Percentiles rank a stretch among this genome's conserved stretches.
Evolutionary conservation across 2,888 invertebrate species (phyloP).

Genomic region (Ischnura elegans): DNA sequence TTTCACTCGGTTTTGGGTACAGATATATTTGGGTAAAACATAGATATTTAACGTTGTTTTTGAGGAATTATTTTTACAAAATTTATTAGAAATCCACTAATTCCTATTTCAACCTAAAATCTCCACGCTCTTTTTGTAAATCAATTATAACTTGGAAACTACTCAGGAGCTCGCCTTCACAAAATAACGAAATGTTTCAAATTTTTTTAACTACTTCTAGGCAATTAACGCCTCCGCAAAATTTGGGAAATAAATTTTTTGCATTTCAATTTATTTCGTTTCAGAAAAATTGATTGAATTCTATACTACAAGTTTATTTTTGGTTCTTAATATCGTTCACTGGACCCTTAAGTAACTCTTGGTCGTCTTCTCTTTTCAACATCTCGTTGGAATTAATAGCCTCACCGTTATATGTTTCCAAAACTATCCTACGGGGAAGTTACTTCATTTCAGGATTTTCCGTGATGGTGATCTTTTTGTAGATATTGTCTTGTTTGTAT

Average conservation of each 20-base stretch:
- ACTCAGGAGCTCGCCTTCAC: neutral
- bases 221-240: neutral
- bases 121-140: neutral
- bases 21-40: no score
- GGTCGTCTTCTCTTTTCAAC: no score
- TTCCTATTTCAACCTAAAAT: neutral
- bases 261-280: no score
- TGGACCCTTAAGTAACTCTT: neutral
- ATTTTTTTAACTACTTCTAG: neutral
- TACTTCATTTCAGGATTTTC: no score
- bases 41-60: no score
- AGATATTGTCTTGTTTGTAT: no score
- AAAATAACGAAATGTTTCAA: neutral
- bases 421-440: no score
- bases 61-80: no score
- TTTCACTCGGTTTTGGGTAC: no score
- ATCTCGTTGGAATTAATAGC: neutral
- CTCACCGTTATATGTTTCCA: neutral
- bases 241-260: neutral
- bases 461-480: no score
- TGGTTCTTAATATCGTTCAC: neutral
- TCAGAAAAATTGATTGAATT: neutral
- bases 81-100: no score
- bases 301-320: neutral
- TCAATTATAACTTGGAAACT: constrained; percentile 26